These are phyloP conservation scores for Lutraria lutraria DNA, from an alignment of 2,888 invertebrate species.

Conservation along the genomic window DNA sequence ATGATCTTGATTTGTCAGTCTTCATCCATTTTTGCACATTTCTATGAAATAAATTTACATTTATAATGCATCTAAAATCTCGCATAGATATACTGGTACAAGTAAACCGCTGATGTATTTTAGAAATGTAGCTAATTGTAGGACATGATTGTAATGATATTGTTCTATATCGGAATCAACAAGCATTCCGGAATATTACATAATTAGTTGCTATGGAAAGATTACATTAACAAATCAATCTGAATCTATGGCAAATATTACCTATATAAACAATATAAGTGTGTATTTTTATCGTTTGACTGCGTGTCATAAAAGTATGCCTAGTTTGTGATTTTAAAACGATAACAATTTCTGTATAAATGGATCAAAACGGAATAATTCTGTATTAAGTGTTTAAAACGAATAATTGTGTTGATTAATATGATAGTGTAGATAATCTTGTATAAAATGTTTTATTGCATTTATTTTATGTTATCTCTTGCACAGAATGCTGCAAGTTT, in stretches of 20 bases:
- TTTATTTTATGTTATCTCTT: conserved; percentile 14
- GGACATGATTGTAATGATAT: no score
- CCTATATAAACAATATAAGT: neutral
- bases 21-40: neutral
- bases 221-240: neutral
- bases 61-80: no score
- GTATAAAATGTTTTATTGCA: conserved; percentile 13
- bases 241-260: neutral
- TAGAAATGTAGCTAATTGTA: no score
- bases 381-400: neutral
- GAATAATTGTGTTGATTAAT: neutral
- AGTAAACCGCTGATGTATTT: no score
- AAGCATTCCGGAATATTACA: neutral
- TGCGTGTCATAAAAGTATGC: neutral
- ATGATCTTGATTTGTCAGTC: neutral
- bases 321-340: neutral
- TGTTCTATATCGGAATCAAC: no score
- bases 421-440: neutral
- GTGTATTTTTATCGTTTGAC: neutral
- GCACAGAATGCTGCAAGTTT: neutral
- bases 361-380: neutral
- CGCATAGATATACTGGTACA: no score
- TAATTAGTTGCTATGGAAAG: neutral
- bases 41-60: neutral
- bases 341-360: neutral